Evolutionary conservation across 2,888 invertebrate genomes (phyloP), one percentile per base, ranked within the genome.

Genomic region (Psylliodes chrysocephalus): DNA sequence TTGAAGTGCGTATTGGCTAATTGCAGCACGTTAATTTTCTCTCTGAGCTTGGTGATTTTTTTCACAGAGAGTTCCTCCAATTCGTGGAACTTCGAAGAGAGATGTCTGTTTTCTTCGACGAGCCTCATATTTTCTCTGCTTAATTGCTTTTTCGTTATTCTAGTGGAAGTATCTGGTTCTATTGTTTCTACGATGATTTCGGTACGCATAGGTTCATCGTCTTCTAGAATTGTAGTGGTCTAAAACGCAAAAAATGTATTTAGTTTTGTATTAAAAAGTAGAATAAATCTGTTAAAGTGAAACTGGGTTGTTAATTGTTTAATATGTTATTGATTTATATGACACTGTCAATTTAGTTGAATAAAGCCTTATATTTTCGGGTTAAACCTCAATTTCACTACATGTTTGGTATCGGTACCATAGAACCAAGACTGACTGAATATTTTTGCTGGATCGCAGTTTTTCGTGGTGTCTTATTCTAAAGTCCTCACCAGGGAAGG

Each of bases 1-100:
- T 87, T 85, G 66, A 89, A 86, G 35, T 89, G 83, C 60, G 86
- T 85, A 75, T 90, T 90, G 69, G 86, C 85, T 47, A 86, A 85
- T 54, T 90, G 83, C 0, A 90, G 82, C 0, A 84, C 82, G 66
- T 85, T 84, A 0, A 90, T 78, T 74, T 89, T 89, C 46, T 89
- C 88, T 54, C 88, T 86, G 3, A 90, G 77, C 76, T 88, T 89
- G 56, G 84, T 78, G 75, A 90, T 85, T 72, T 88, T 90, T 71
- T 87, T 86, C 56, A 87, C 84, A 52, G 90, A 77, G 8, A 79
- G 67, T 7, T 79, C 77, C 57, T 82, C 79, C 8, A 78, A 77
- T 18, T 85, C 85, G 79, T 85, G 85, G 1, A 87, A 80, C 1
- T 86, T 85, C 1, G 81, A 82, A 7, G 85, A 80, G 0, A 88